phyloP scores from a whole-genome alignment of 2,888 invertebrate species.

The Lathronympha strigana region DNA sequence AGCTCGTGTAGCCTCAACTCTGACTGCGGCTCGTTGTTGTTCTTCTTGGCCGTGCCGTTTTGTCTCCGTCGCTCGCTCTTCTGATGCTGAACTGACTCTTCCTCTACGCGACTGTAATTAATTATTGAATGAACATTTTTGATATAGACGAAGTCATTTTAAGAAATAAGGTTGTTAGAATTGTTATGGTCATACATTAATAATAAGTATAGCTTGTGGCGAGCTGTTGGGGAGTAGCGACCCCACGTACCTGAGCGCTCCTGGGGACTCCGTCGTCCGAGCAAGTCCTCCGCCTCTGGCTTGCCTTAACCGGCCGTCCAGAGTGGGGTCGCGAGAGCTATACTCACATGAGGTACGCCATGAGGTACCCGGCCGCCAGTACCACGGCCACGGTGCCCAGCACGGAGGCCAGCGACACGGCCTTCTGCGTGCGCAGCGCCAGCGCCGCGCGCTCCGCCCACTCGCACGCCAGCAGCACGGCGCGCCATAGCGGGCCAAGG shows the following conservation, averaged over 20 bases:
- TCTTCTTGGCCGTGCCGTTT: constrained; percentile 79
- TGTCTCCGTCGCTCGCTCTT: constrained; percentile 84
- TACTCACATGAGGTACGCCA: constrained; percentile 88
- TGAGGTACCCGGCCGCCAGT: constrained; percentile 88
- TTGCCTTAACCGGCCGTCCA: too few relatives aligned
- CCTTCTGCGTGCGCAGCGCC: constrained; percentile 89
- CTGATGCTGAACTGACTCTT: constrained; percentile 73
- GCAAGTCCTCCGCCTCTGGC: too few relatives aligned
- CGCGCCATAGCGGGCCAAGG: constrained; percentile 87
- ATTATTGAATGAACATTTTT: neutral
- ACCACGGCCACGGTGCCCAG: constrained; percentile 89
- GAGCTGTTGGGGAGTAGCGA: too few relatives aligned
- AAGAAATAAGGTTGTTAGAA: constrained; percentile 58
- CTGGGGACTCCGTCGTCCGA: too few relatives aligned
- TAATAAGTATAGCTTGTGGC: too few relatives aligned
- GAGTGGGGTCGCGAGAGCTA: constrained; percentile 71
- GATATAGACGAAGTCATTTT: neutral
- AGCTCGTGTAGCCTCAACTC: constrained; percentile 95
- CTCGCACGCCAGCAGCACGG: constrained; percentile 86
- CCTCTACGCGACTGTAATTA: constrained; percentile 71
- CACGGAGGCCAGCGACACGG: constrained; percentile 91
- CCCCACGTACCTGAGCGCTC: too few relatives aligned
- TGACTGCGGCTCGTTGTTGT: constrained; percentile 79
- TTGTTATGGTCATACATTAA: too few relatives aligned
- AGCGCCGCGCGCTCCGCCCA: constrained; percentile 89